A percentile compares a stretch with the other conserved stretches of the same genome.
Evolutionary conservation across 37 sponge, comb jelly and placozoan species (phyloP).

Genomic region (Chondrosia reniformis): DNA sequence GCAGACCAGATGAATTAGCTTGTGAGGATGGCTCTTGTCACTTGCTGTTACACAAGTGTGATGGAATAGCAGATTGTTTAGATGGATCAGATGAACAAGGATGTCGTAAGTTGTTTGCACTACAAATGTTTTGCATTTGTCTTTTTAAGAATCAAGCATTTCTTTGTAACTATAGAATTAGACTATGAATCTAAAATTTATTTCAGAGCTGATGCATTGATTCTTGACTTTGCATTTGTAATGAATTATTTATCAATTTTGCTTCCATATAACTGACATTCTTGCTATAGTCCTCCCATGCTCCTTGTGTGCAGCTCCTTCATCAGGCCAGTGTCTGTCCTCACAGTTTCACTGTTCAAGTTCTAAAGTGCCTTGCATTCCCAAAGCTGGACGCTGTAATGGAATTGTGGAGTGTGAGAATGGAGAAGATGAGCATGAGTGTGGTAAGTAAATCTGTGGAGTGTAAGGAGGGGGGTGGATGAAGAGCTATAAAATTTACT

Average conservation of each 20-base stretch:
- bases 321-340: not conserved
- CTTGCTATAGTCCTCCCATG: no score
- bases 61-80: constrained; percentile 51
- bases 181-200: no score
- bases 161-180: no score
- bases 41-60: constrained; percentile 21
- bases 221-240: no score
- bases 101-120: constrained; percentile 32
- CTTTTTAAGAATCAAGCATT: no score
- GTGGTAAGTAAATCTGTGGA: constrained; percentile 38
- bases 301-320: no score
- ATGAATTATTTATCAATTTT: no score
- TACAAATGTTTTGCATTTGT: no score
- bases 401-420: constrained; percentile 7
- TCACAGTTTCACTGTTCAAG: not conserved
- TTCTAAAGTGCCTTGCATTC: not conserved
- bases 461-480: no score
- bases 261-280: no score
- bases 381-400: constrained; percentile 10
- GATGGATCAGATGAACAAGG: constrained; percentile 53
- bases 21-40: constrained; percentile 36
- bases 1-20: constrained; percentile 21
- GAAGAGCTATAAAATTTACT: no score
- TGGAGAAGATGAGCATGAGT: constrained; percentile 33
- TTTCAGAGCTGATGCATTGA: no score